Percentiles rank a stretch among this genome's conserved stretches.
These are phyloP conservation scores for Acipenser oxyrinchus DNA, from an alignment of 2,797 vertebrate genomes.

Conservation along the genomic window DNA sequence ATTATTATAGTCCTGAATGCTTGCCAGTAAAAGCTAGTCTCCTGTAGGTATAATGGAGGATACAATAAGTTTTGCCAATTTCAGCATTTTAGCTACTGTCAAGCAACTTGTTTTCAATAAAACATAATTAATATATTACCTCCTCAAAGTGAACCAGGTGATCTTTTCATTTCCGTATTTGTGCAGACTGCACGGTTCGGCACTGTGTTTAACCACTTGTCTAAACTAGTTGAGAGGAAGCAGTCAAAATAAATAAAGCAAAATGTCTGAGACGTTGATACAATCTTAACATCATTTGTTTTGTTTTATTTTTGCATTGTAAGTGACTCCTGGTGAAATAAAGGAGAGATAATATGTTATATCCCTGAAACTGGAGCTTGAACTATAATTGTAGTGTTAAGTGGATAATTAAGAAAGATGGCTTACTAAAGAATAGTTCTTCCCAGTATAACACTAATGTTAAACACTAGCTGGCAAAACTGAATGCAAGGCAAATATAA, in stretches of 20 bases:
- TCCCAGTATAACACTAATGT: too few relatives aligned
- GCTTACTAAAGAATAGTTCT: too few relatives aligned
- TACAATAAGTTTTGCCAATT: neutral
- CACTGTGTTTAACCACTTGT: constrained; percentile 35
- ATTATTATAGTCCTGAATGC: constrained; percentile 18
- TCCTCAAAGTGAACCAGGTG: neutral
- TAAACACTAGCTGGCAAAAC: too few relatives aligned
- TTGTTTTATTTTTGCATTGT: neutral
- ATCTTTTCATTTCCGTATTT: neutral
- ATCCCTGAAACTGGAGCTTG: neutral
- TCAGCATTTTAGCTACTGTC: constrained; percentile 10
- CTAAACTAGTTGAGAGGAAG: constrained; percentile 51
- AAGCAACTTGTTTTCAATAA: constrained; percentile 14
- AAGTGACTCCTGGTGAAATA: constrained; percentile 18
- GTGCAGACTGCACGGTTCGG: constrained; percentile 26
- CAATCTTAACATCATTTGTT: constrained; percentile 36
- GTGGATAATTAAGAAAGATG: too few relatives aligned
- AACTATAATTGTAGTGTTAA: too few relatives aligned
- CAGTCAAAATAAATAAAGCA: constrained; percentile 35
- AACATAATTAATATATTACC: constrained; percentile 17
- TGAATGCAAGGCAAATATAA: too few relatives aligned
- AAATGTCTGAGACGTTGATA: constrained; percentile 28
- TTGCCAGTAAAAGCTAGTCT: constrained; percentile 25
- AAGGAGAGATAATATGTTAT: constrained; percentile 27
- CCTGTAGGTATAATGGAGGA: constrained; percentile 18